Percentiles rank a stretch among this genome's conserved stretches.
phyloP scores from a whole-genome alignment of 2,888 invertebrate genomes.

The Xiphydria camelus region DNA sequence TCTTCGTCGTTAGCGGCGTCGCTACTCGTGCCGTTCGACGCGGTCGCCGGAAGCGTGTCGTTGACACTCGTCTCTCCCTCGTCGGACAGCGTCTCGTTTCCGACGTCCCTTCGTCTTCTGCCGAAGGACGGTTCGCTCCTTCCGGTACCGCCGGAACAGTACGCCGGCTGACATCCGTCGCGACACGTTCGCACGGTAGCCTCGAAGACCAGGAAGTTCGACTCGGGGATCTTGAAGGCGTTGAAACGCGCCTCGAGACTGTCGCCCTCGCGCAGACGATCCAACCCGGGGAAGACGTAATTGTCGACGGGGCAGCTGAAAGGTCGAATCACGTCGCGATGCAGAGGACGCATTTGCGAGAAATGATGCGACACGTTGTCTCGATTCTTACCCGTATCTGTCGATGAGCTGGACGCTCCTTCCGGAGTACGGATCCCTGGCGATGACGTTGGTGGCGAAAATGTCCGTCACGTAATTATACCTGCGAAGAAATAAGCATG shows the following conservation, averaged over 20 bases:
- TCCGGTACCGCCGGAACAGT: slow-evolving; percentile 77
- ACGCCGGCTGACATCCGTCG: slow-evolving; percentile 89
- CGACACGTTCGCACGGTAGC: slow-evolving; percentile 88
- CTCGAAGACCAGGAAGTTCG: slow-evolving; percentile 90
- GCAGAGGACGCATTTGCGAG: background rate
- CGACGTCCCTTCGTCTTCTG: slow-evolving; percentile 65
- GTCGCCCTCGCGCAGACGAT: slow-evolving; percentile 82
- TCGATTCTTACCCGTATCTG: slow-evolving; percentile 75
- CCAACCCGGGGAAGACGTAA: slow-evolving; percentile 88
- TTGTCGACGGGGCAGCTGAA: slow-evolving; percentile 87
- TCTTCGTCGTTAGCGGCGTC: slow-evolving; percentile 60
- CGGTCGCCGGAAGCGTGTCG: slow-evolving; percentile 32
- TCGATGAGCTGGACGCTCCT: slow-evolving; percentile 88
- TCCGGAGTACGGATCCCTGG: slow-evolving; percentile 89
- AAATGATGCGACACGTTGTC: too few species aligned
- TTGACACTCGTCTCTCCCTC: slow-evolving; percentile 23
- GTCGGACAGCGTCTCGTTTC: slow-evolving; percentile 51
- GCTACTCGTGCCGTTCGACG: slow-evolving; percentile 54
- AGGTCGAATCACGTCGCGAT: slow-evolving; percentile 20
- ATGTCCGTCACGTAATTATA: slow-evolving; percentile 87
- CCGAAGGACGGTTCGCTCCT: slow-evolving; percentile 83
- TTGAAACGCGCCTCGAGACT: slow-evolving; percentile 89
- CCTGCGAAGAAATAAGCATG: slow-evolving; percentile 25
- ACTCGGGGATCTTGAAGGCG: slow-evolving; percentile 93
- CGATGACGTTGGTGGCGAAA: slow-evolving; percentile 90